phyloP scores from a whole-genome alignment of 2,888 invertebrate species.

The Drosophila ustulata region DNA sequence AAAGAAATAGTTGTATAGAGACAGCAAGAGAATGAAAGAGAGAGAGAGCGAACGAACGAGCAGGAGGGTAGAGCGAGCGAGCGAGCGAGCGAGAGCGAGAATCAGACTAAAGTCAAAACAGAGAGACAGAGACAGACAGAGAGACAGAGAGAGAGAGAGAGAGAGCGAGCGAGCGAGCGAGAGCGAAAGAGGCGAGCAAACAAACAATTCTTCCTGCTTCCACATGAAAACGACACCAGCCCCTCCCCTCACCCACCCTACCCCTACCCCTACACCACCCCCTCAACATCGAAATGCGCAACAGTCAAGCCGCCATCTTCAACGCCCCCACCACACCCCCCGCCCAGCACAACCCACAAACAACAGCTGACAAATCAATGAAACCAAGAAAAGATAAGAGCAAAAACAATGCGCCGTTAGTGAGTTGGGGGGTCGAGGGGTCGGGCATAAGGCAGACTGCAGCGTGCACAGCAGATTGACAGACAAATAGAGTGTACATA shows the following conservation, averaged over 20 bases:
- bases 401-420: neutral
- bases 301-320: neutral
- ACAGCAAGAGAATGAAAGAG: constrained; percentile 15
- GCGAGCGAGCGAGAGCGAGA: constrained; percentile 45
- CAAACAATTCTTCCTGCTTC: constrained; percentile 2
- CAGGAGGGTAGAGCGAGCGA: constrained; percentile 18
- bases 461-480: constrained; percentile 11
- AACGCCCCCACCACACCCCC: neutral
- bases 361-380: constrained; percentile 13
- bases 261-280: neutral
- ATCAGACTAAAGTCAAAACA: constrained; percentile 42
- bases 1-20: constrained; percentile 9
- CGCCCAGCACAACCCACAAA: constrained; percentile 14
- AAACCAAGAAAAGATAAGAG: constrained; percentile 14
- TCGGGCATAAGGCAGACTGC: neutral
- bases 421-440: neutral
- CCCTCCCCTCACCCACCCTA: neutral
- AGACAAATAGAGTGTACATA: constrained; percentile 13
- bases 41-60: constrained; percentile 28
- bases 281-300: neutral
- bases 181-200: constrained; percentile 36
- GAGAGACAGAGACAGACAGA: constrained; percentile 19
- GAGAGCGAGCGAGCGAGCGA: constrained; percentile 42
- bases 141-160: constrained; percentile 32
- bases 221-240: neutral